These are phyloP conservation scores for Acropora tenuis DNA, from an alignment of 64 coral and sea anemone species.

Conservation along the genomic window DNA sequence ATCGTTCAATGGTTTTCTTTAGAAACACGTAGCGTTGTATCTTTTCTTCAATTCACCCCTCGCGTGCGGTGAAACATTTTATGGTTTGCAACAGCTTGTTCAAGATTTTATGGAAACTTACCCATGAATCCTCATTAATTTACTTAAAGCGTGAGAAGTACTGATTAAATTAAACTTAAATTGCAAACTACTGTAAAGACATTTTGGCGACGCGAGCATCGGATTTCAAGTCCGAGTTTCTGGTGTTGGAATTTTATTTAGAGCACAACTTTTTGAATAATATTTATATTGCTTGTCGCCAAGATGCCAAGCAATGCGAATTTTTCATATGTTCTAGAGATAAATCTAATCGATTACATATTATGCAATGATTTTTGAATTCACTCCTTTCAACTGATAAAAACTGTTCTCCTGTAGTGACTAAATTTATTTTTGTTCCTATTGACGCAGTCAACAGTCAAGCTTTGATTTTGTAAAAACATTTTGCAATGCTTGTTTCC, in stretches of 20 bases:
- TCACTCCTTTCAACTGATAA: neutral
- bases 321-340: slow-evolving; percentile 27
- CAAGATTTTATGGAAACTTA: neutral
- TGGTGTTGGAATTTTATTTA: slow-evolving; percentile 30
- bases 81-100: neutral
- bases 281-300: slow-evolving; percentile 4
- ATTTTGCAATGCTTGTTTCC: neutral
- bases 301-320: neutral
- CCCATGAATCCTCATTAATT: neutral
- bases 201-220: neutral
- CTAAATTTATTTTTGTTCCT: slow-evolving; percentile 4
- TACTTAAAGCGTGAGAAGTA: neutral
- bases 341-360: slow-evolving; percentile 28
- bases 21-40: neutral
- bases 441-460: slow-evolving; percentile 22
- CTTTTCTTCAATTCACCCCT: neutral
- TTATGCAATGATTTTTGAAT: neutral
- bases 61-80: slow-evolving; percentile 1
- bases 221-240: neutral
- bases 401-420: neutral
- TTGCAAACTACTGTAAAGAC: neutral
- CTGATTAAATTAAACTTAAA: neutral
- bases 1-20: slow-evolving; percentile 21
- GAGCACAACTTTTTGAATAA: neutral
- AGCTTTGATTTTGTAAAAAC: neutral